Evolutionary conservation across 1,140 invertebrate species (phyloP).

Genomic region (Prorops nasuta): DNA sequence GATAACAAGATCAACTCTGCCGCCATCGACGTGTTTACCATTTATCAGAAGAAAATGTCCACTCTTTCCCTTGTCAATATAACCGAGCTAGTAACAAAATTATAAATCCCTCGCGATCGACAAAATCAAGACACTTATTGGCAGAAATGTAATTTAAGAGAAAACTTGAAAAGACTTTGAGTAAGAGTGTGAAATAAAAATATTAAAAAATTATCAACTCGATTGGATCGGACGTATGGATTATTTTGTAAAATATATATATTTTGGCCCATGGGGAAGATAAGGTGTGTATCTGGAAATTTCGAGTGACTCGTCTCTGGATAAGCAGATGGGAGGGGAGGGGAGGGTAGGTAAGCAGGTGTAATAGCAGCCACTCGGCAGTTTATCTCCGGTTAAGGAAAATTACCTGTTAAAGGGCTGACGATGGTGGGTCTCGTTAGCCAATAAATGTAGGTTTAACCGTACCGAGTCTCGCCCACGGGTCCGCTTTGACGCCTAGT

Average conservation of each 20-base stretch:
- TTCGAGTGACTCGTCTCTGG: too few relatives aligned
- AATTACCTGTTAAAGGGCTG: slow-evolving; percentile 36
- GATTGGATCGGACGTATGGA: too few relatives aligned
- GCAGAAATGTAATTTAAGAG: too few relatives aligned
- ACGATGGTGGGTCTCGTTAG: slow-evolving; percentile 16
- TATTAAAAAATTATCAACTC: too few relatives aligned
- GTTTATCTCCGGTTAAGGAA: slow-evolving; percentile 39
- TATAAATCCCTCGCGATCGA: neutral
- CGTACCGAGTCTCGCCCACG: slow-evolving; percentile 13
- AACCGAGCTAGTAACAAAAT: neutral
- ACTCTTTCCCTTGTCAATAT: neutral
- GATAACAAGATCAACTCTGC: slow-evolving; percentile 9
- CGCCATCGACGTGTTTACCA: neutral
- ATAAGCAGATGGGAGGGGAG: too few relatives aligned
- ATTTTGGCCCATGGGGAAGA: too few relatives aligned
- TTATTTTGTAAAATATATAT: too few relatives aligned
- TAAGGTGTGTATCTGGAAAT: too few relatives aligned
- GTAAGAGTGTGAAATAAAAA: too few relatives aligned
- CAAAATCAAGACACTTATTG: too few relatives aligned
- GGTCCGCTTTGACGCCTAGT: slow-evolving; percentile 16
- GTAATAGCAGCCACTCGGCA: slow-evolving; percentile 25
- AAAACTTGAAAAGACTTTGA: too few relatives aligned
- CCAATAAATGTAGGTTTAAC: slow-evolving; percentile 34
- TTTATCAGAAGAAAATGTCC: slow-evolving; percentile 6
- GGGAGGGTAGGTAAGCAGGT: too few relatives aligned